Evolutionary conservation across 2,797 vertebrate species (phyloP), one percentile per base, ranked within the genome.

Genomic region (Pelodytes ibericus): DNA sequence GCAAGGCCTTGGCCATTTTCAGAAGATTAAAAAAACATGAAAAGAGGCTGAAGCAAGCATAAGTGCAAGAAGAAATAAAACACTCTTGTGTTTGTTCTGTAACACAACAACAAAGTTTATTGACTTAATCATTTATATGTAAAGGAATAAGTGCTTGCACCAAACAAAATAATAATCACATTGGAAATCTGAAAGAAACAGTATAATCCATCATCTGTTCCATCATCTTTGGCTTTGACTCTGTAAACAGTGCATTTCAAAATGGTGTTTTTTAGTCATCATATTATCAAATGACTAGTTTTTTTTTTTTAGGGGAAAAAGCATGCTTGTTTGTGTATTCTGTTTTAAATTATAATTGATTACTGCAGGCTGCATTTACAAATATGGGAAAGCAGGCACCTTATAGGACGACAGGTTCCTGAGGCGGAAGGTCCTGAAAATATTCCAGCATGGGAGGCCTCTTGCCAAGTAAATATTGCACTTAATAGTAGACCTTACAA

Each of bases 161-260:
- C 61, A 64, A 41, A 41, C 61, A 39, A 13, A 10, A 39, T 64
- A 8, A 39, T 64, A 64, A 41, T 64, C 61, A 25, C 61, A 64
- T 39, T 39, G 61, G 22, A 64, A 39, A 64, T 26, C 39, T 24
- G 3, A 6, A 36, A 62, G n/a, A 31, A 62, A 44, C 57, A 27
- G 24, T 8, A 8, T 16, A 61, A 61, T 31, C 29, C 26, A 15
- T 47, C 44, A 15, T 22, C 16, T 9, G 24, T 22, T 22, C 49
- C 3, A 24, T 24, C 16, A 6, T 11, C 22, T 22, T 53, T 16
- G 49, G 49, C 49, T 22, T 18, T 10, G 44, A 4, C 44, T 4
- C 18, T 47, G 13, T 47, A 47, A 16, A 16, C 44, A 47, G 18
- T 4, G 18, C 16, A 10, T 47, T 47, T 47, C 44, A 47, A 47